These are phyloP conservation scores for Chiroxiphia lanceolata DNA, from an alignment of 2,797 vertebrate species.

Conservation along the genomic window DNA sequence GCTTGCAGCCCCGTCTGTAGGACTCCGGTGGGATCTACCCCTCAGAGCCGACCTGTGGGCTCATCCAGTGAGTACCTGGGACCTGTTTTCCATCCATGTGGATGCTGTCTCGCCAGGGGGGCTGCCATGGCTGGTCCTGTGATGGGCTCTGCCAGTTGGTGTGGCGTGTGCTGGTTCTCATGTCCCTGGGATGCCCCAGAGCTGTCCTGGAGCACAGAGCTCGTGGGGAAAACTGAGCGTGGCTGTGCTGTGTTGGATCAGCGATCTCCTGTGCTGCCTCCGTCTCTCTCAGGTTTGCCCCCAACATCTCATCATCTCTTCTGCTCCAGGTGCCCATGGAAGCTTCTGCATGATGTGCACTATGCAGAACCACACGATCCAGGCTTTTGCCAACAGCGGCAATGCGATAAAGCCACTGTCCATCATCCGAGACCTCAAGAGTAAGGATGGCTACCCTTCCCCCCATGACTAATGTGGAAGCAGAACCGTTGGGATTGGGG, in stretches of 20 bases:
- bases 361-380: constrained; percentile 94
- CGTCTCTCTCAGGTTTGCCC: neutral
- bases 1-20: neutral
- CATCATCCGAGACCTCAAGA: constrained; percentile 94
- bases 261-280: neutral
- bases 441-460: constrained; percentile 77
- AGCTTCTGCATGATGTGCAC: constrained; percentile 97
- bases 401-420: constrained; percentile 93
- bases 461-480: neutral
- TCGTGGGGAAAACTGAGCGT: neutral
- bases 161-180: neutral
- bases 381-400: constrained; percentile 94
- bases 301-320: accelerated
- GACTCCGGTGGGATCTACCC: neutral
- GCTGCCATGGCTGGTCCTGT: neutral
- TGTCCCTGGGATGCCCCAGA: neutral
- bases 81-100: neutral
- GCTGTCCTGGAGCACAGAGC: neutral
- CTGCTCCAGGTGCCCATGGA: constrained; percentile 85
- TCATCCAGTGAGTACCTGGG: neutral
- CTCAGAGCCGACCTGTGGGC: accelerated
- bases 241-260: neutral
- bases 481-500: neutral
- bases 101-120: neutral
- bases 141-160: neutral